phyloP scores from a whole-genome alignment of 2,113 vertebrate species.

The Abramis brama region DNA sequence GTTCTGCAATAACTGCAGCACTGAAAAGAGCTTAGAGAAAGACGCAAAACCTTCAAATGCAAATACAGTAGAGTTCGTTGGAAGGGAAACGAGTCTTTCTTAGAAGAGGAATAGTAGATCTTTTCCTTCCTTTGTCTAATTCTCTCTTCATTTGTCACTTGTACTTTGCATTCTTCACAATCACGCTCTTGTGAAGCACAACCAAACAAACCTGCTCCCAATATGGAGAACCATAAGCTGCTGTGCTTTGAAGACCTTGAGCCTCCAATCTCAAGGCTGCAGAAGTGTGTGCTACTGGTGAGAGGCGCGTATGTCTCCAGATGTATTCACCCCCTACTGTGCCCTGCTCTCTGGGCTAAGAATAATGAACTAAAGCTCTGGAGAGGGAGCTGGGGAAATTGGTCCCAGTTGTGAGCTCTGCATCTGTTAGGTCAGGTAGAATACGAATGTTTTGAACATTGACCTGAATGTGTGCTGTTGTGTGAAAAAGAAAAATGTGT shows the following conservation, averaged over 20 bases:
- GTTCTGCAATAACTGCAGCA: neutral
- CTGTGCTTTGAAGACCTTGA: conserved; percentile 38
- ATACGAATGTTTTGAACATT: conserved; percentile 25
- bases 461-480: conserved; percentile 23
- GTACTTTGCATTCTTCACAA: conserved; percentile 12
- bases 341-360: conserved; percentile 30
- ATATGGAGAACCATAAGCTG: conserved; percentile 35
- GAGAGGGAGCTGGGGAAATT: conserved; percentile 45
- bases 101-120: neutral
- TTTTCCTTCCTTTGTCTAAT: neutral
- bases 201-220: conserved; percentile 38
- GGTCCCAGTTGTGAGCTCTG: conserved; percentile 43
- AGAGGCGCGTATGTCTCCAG: neutral
- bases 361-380: conserved; percentile 46
- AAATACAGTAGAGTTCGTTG: conserved; percentile 11
- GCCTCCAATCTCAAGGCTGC: conserved; percentile 43
- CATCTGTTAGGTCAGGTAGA: conserved; percentile 22
- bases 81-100: neutral
- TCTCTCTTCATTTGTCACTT: neutral
- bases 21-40: neutral
- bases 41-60: neutral
- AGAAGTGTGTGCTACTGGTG: conserved; percentile 37
- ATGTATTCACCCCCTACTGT: conserved; percentile 41
- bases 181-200: conserved; percentile 25
- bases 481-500: neutral